Evolutionary conservation across 2,888 invertebrate species (phyloP), one percentile per base, ranked within the genome.

Genomic region (Cylindroiulus punctatus): DNA sequence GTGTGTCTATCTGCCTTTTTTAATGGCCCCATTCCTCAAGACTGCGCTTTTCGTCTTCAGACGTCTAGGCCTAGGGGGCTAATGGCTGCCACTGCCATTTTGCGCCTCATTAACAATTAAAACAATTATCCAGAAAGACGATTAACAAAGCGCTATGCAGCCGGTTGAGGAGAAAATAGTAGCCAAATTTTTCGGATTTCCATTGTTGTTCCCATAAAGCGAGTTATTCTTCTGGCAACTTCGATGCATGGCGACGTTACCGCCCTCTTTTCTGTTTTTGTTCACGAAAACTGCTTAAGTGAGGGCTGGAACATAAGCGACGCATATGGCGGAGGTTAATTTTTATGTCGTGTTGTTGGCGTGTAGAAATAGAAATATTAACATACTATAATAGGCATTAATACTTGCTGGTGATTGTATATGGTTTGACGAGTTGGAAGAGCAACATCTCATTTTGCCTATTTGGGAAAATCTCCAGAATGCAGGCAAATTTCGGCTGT

Each of bases 1-100:
- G 19, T 52, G n/a, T 52, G 52, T 52, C 52, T 52, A n/a, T 52
- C 52, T 52, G n/a, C 52, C 52, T 52, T 52, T 52, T 14, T n/a
- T 52, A 52, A 52, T 52, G 52, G 52, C 52, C n/a, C n/a, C 52
- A 52, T 52, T 52, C 52, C 52, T 52, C 52, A 52, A n/a, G 52
- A 52, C 52, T n/a, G 4, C 52, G 52, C 14, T n/a, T 52, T 19
- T n/a, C n/a, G 52, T 52, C 52, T 52, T 52, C 3, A 52, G 19
- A 52, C 1, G 44, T 8, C n/a, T 52, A n/a, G 52, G 52, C 52
- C 52, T 52, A 19, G 4, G 52, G 52, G 52, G n/a, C 52, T 52
- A 52, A 52, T 52, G 52, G 52, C 47, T 47, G 36, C 52, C 52
- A n/a, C 52, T 52, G 52, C 52, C 52, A 52, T 52, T 52, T n/a